Conservation (phyloP, 2,888 invertebrate genomes). For the Pollenia griseotomentosa region DNA sequence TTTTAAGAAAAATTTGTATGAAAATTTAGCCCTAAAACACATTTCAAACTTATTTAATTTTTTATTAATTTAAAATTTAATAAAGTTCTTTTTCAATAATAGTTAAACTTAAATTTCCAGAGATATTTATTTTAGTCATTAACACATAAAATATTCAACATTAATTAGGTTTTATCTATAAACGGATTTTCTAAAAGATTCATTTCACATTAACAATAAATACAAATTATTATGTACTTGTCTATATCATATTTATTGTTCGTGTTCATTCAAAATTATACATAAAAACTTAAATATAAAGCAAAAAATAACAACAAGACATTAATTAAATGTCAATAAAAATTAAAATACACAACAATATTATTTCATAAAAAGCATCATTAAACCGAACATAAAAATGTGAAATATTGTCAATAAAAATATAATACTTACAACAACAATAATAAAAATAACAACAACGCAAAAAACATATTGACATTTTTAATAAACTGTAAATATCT, state of each 20-base stretch:
- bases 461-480: slow-evolving; percentile 26
- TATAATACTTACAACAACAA: slow-evolving; percentile 20
- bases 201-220: neutral
- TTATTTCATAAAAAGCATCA: slow-evolving; percentile 43
- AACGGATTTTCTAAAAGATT: no score
- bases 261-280: neutral
- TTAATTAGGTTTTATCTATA: no score
- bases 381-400: slow-evolving; percentile 45
- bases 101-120: no score
- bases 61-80: no score
- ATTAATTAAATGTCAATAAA: slow-evolving; percentile 58
- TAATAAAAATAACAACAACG: neutral
- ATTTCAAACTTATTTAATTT: no score
- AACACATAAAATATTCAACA: no score
- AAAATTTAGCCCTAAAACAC: no score
- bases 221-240: neutral
- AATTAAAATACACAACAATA: slow-evolving; percentile 29
- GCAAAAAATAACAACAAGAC: neutral
- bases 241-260: neutral
- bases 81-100: no score
- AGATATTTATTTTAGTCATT: no score
- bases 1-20: no score
- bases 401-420: slow-evolving; percentile 26
- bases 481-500: slow-evolving; percentile 28
- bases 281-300: neutral